phyloP scores from a whole-genome alignment of 2,888 invertebrate species.

The Meiosimyza decipiens region DNA sequence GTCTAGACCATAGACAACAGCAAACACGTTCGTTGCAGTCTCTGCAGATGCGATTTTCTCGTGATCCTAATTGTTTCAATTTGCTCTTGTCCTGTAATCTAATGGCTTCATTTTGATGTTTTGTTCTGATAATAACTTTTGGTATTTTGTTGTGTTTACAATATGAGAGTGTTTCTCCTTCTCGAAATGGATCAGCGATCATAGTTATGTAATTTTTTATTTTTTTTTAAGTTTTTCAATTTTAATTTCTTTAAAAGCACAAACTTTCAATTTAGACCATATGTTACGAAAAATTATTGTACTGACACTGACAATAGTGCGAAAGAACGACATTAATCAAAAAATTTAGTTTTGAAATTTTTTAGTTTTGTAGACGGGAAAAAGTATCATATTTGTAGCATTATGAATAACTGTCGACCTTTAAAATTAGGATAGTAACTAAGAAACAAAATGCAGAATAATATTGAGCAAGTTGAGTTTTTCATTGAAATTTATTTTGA shows the following conservation, averaged over 20 bases:
- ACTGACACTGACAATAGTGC: neutral
- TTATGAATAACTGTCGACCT: no score
- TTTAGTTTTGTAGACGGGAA: neutral
- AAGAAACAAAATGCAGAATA: no score
- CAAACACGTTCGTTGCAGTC: constrained; percentile 28
- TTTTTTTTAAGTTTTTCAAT: neutral
- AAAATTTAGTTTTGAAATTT: neutral
- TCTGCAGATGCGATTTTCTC: constrained; percentile 13
- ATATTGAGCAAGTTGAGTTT: no score
- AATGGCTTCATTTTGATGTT: constrained; percentile 39
- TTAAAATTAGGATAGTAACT: no score
- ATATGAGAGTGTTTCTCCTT: constrained; percentile 11
- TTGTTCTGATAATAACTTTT: constrained; percentile 23
- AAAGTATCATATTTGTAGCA: neutral
- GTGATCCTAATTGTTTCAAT: constrained; percentile 42
- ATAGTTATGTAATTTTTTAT: constrained; percentile 42
- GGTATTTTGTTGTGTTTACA: constrained; percentile 45
- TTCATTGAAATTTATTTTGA: no score
- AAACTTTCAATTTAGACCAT: constrained; percentile 14
- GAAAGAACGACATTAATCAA: neutral
- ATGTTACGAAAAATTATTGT: neutral
- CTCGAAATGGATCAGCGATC: constrained; percentile 24
- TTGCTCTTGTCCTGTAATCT: constrained; percentile 39
- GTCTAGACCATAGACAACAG: constrained; percentile 1
- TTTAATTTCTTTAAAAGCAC: constrained; percentile 3